Percentiles rank a stretch among this genome's conserved stretches.
phyloP scores from a whole-genome alignment of 2,888 invertebrate species.

The Metellina segmentata region DNA sequence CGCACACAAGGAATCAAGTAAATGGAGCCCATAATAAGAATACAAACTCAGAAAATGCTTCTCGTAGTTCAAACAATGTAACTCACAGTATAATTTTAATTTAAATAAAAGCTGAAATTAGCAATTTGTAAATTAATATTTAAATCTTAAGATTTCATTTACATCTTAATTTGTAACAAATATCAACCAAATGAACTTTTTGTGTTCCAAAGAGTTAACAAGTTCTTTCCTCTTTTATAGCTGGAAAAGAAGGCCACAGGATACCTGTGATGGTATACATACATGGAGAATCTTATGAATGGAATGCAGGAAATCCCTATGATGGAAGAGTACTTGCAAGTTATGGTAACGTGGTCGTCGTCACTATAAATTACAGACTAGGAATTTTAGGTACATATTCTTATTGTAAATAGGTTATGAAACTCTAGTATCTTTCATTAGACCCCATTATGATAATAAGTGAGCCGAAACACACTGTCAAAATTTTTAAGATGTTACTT shows the following conservation, averaged over 20 bases:
- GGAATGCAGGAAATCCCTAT: conserved; percentile 98
- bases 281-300: conserved; percentile 97
- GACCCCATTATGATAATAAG: neutral
- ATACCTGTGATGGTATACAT: conserved; percentile 92
- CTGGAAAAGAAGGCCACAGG: conserved; percentile 57
- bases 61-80: no score
- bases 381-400: conserved; percentile 86
- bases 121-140: neutral
- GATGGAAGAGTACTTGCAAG: conserved; percentile 96
- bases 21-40: no score
- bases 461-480: neutral
- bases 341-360: conserved; percentile 89
- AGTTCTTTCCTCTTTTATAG: conserved; percentile 31
- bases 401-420: neutral
- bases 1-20: no score
- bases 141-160: neutral
- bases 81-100: no score
- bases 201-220: neutral
- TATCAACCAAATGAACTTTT: neutral
- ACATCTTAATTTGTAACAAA: no score
- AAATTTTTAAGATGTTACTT: no score
- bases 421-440: neutral
- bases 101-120: neutral
- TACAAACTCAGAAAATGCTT: no score
- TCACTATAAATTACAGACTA: conserved; percentile 97